Base-by-base conservation (phyloP, 2,113 vertebrate species). In the Jaculus jaculus region DNA sequence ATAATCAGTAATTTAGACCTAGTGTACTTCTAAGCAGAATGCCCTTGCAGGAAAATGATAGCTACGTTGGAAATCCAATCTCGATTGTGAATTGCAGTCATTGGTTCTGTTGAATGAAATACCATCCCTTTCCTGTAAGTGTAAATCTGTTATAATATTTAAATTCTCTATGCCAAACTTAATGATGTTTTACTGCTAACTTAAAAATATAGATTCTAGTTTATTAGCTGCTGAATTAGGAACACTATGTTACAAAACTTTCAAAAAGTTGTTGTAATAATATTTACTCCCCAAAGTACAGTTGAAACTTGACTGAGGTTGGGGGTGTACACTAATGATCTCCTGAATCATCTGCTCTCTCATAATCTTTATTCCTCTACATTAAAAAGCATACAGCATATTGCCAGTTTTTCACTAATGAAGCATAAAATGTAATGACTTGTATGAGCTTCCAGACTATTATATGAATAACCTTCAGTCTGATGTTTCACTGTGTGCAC, bases 381-480 rank as follows among this genome's bases (percentile, higher is more conserved):
- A 60, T 91, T 93, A 95, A 94, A 87, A 91, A 83, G 7, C 30
- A 30, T 81, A 83, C 15, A 71, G 32, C 4, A 58, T 72, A 93
- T 85, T 97, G 69, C 60, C 77, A 94, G n/a, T 37, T 90, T 95
- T 96, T 95, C 71, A 88, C 34, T 91, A 96, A 91, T n/a, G 73
- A 92, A 79, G 21, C 51, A 81, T 83, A 60, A 95, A 92, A 82
- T 68, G 8, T 89, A 87, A 94, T 91, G 90, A 93, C 91, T 80
- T 87, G 1, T 26, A 23, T 60, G 47, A 30, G 15, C 54, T 69
- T 84, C 26, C 16, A 86, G 88, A 93, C 73, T 82, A 85, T 91
- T 85, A 92, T 15, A 63, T 81, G n/a, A 88, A 75, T 84, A n/a
- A 3, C 54, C 61, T 96, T 90, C 72, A 83, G 32, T 68, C 24